phyloP scores from a whole-genome alignment of 1,140 invertebrate species.

The Lordiphosa collinella region DNA sequence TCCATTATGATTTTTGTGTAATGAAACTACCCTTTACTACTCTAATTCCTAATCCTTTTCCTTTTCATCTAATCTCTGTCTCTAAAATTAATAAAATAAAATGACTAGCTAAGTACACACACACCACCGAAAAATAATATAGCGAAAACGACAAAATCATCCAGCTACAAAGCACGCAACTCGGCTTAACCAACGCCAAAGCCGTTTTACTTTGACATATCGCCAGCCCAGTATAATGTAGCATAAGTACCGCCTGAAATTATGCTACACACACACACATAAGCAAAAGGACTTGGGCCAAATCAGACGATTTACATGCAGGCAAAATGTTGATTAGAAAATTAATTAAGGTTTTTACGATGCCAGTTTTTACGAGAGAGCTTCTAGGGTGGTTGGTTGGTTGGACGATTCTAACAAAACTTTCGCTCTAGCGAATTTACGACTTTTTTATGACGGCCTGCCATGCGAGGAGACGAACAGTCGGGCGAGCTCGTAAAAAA shows the following conservation, averaged over 20 bases:
- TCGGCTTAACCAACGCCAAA: conserved; percentile 24
- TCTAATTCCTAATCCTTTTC: too few species aligned
- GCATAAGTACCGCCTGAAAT: conserved; percentile 53
- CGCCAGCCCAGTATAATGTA: conserved; percentile 50
- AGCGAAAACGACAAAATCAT: conserved; percentile 22
- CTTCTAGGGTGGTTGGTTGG: not conserved
- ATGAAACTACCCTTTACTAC: too few species aligned
- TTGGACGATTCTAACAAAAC: conserved; percentile 39
- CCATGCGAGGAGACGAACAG: conserved; percentile 50
- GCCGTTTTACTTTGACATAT: conserved; percentile 54
- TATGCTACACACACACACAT: conserved; percentile 53
- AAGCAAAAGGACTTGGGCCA: conserved; percentile 28
- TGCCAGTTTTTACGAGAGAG: conserved; percentile 27
- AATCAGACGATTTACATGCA: conserved; percentile 76
- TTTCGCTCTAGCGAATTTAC: conserved; percentile 72
- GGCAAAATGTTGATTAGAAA: conserved; percentile 77
- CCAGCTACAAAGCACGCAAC: conserved; percentile 38
- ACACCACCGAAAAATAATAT: conserved; percentile 29
- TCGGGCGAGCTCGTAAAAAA: conserved; percentile 54
- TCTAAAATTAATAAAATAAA: conserved; percentile 24
- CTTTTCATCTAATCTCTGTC: not conserved
- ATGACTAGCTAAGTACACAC: conserved; percentile 31
- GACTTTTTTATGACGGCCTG: conserved; percentile 73
- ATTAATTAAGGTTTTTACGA: conserved; percentile 78
- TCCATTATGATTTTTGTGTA: too few species aligned